phyloP scores from a whole-genome alignment of 2,113 vertebrate species.

The Microcebus murinus region DNA sequence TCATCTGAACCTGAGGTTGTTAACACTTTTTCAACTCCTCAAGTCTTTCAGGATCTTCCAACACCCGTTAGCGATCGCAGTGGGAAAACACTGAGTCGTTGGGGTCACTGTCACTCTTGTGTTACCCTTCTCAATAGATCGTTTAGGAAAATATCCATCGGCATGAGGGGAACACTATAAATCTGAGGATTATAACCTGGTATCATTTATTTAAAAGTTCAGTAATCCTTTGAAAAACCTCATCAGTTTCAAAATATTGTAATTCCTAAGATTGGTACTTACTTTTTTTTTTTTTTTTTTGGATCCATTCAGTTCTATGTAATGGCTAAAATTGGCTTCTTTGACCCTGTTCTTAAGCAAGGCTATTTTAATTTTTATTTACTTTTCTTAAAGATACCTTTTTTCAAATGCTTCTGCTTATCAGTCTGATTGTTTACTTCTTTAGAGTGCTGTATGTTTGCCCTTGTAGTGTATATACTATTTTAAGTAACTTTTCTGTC shows the following conservation, averaged over 20 bases:
- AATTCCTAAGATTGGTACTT: background rate
- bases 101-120: background rate
- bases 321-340: background rate
- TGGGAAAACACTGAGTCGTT: slow-evolving; percentile 68
- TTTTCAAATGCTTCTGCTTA: background rate
- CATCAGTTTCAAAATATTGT: background rate
- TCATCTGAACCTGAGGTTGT: slow-evolving; percentile 73
- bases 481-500: background rate
- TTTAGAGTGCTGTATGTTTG: background rate
- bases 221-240: background rate
- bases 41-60: slow-evolving; percentile 81
- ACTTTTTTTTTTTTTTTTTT: background rate
- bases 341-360: background rate
- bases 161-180: background rate
- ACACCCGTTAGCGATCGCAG: slow-evolving; percentile 70
- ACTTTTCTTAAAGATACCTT: background rate
- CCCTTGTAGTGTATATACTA: background rate
- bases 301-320: background rate
- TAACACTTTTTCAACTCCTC: slow-evolving; percentile 78
- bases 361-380: background rate
- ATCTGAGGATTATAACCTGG: background rate
- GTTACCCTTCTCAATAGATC: background rate
- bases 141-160: background rate
- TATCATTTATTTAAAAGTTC: background rate
- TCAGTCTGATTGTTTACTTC: background rate